phyloP scores from a whole-genome alignment of 2,113 vertebrate species.

The Gambusia holbrooki region DNA sequence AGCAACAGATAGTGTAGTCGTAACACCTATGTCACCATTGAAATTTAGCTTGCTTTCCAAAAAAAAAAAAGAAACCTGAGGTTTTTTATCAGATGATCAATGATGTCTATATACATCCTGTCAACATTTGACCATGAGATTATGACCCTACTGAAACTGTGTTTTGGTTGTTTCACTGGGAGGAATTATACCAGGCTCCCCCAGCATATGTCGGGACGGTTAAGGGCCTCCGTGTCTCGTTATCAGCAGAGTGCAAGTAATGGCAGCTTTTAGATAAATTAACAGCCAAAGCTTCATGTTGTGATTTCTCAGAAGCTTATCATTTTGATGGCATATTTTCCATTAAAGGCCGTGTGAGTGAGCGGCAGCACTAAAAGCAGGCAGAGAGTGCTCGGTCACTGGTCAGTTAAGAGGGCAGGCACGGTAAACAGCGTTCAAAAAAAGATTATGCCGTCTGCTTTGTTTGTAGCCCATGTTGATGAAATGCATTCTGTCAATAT shows the following conservation, averaged over 20 bases:
- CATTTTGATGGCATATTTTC: conserved; percentile 43
- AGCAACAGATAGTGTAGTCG: not conserved
- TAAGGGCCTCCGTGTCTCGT: conserved; percentile 32
- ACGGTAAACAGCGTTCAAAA: conserved; percentile 28
- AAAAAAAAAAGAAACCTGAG: not conserved
- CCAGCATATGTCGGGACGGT: conserved; percentile 1
- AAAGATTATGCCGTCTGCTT: not conserved
- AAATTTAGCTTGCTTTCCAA: not conserved
- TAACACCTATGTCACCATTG: not conserved
- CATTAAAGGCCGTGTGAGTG: conserved; percentile 10
- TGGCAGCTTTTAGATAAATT: conserved; percentile 58
- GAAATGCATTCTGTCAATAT: not conserved
- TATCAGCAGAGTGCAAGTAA: conserved; percentile 67
- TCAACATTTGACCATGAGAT: conserved; percentile 11
- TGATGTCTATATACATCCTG: not conserved
- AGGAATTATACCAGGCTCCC: conserved; percentile 2
- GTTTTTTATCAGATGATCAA: not conserved
- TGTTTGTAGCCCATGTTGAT: conserved; percentile 35
- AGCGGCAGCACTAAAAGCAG: not conserved
- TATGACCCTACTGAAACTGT: conserved; percentile 11
- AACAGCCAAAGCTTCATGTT: conserved; percentile 40
- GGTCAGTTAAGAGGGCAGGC: conserved; percentile 4
- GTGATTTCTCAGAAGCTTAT: conserved; percentile 40
- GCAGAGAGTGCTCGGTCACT: no score
- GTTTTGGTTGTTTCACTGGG: not conserved